Evolutionary conservation across 1,140 invertebrate genomes (phyloP).

Genomic region (Polyergus mexicanus): DNA sequence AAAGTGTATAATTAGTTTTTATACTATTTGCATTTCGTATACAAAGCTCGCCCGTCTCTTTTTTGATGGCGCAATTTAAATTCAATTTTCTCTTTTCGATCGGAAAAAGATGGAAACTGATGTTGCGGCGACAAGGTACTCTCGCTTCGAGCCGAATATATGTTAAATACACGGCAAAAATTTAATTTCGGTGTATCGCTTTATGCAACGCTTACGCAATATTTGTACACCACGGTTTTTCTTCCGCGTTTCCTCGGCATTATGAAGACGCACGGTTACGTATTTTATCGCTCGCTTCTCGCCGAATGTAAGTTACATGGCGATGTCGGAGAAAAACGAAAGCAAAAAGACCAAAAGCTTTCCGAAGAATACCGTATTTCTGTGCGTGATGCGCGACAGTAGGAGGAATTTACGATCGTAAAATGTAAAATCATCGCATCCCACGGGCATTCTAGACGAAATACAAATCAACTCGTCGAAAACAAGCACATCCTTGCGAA

Average conservation of each 20-base stretch:
- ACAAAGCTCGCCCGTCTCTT: neutral
- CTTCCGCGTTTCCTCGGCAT: neutral
- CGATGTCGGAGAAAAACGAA: conserved; percentile 34
- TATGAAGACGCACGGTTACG: conserved; percentile 19
- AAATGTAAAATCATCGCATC: conserved; percentile 53
- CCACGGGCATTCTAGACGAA: conserved; percentile 1
- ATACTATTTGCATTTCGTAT: conserved; percentile 1
- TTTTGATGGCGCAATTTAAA: neutral
- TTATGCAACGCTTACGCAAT: neutral
- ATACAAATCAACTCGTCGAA: conserved; percentile 47
- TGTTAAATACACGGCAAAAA: conserved; percentile 20
- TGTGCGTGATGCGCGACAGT: neutral
- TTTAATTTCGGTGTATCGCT: conserved; percentile 1
- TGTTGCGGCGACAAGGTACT: conserved; percentile 7
- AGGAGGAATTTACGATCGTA: conserved; percentile 50
- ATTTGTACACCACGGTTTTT: neutral
- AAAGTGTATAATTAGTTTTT: neutral
- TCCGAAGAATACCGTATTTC: conserved; percentile 31
- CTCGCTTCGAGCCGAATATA: neutral
- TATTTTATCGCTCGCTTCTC: conserved; percentile 52
- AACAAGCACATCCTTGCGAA: conserved; percentile 34
- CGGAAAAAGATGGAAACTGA: conserved; percentile 16
- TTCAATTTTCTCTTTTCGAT: conserved; percentile 28
- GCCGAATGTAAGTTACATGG: conserved; percentile 44
- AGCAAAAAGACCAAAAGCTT: conserved; percentile 28